phyloP scores from a whole-genome alignment of 1,140 invertebrate species.

The Drosophila teissieri region DNA sequence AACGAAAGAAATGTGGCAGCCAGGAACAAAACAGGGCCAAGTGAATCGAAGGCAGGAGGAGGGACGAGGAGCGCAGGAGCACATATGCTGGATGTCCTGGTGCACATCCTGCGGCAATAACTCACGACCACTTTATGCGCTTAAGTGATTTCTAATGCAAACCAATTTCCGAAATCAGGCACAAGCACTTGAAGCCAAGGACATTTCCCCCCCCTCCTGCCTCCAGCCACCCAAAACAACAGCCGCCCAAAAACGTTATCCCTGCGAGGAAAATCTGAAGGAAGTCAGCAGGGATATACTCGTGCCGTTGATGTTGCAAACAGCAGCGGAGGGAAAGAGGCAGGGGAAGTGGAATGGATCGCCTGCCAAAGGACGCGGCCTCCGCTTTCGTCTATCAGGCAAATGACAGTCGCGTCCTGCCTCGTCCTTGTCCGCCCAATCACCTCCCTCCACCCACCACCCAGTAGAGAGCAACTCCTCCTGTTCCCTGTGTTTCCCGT shows the following conservation, averaged over 20 bases:
- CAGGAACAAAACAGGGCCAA: conserved; percentile 11
- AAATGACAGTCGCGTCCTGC: conserved; percentile 74
- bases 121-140: conserved; percentile 81
- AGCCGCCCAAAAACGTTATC: background rate
- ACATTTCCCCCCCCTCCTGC: background rate
- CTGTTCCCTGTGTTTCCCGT: conserved; percentile 27
- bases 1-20: conserved; percentile 1
- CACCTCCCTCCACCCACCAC: background rate
- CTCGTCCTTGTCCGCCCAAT: background rate
- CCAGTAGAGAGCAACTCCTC: background rate
- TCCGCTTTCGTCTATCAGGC: conserved; percentile 62
- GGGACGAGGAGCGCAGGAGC: background rate
- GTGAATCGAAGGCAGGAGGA: background rate
- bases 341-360: background rate
- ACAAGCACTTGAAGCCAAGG: conserved; percentile 75
- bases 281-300: conserved; percentile 60
- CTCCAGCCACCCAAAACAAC: background rate
- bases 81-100: conserved; percentile 37
- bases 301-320: conserved; percentile 42
- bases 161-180: conserved; percentile 82
- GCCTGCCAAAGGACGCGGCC: conserved; percentile 42
- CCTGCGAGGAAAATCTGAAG: conserved; percentile 24
- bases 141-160: conserved; percentile 83
- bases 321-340: background rate
- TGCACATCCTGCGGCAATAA: conserved; percentile 80